Conservation (phyloP, 2,888 invertebrate species). For the Maniola hyperantus region DNA sequence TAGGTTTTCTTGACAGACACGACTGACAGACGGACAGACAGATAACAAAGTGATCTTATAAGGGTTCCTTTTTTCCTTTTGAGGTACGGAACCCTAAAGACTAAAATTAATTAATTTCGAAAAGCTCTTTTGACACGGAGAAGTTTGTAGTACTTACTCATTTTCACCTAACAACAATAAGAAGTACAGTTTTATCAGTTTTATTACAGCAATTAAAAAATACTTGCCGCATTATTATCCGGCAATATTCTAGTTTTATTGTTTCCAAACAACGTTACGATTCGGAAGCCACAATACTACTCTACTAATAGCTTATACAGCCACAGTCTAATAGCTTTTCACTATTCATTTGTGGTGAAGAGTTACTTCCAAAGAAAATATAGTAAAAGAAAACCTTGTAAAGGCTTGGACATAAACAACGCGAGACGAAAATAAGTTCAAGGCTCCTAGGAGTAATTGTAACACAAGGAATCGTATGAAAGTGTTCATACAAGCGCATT, state of each 20-base stretch:
- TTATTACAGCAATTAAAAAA: background rate
- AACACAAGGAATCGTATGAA: no score
- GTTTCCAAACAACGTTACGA: background rate
- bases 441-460: no score
- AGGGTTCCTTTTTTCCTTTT: no score
- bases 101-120: no score
- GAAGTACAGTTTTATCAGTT: background rate
- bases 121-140: no score
- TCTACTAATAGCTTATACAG: no score
- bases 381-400: constrained; percentile 22
- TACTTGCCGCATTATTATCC: background rate
- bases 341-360: constrained; percentile 6
- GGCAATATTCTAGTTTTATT: background rate
- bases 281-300: constrained; percentile 1
- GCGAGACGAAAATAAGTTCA: no score
- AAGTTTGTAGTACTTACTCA: background rate
- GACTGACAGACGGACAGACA: no score
- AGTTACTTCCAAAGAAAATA: constrained; percentile 25
- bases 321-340: background rate
- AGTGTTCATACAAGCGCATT: no score
- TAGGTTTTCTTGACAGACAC: no score
- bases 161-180: background rate
- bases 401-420: constrained; percentile 4
- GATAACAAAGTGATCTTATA: no score
- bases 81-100: no score